Conservation (phyloP, 2,113 vertebrate species). For the Empidonax alnorum region DNA sequence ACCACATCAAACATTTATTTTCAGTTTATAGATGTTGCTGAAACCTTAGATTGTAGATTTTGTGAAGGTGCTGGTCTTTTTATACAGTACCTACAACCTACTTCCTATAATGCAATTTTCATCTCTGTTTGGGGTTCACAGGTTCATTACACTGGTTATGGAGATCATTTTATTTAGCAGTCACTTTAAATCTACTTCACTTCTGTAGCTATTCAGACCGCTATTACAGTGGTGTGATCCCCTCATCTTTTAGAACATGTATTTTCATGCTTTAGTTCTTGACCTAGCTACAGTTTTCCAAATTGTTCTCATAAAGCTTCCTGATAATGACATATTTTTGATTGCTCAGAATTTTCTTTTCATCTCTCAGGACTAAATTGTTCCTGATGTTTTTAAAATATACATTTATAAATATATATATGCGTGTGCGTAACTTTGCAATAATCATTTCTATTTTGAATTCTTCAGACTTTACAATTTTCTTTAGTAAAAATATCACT, state of each 20-base stretch:
- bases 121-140: not conserved
- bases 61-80: not conserved
- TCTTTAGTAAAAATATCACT: not conserved
- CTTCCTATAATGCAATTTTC: not conserved
- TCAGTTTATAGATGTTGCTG: not conserved
- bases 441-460: conserved; percentile 24
- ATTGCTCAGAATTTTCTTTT: not conserved
- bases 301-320: not conserved
- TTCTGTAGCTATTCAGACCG: not conserved
- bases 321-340: not conserved
- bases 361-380: not conserved
- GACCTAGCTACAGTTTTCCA: not conserved
- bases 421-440: not conserved
- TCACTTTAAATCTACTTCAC: not conserved
- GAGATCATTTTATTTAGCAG: not conserved
- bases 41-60: not conserved
- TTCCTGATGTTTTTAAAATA: not conserved
- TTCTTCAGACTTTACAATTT: conserved; percentile 9
- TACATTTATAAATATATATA: conserved; percentile 15
- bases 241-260: not conserved
- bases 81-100: not conserved
- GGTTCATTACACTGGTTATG: not conserved
- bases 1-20: not conserved
- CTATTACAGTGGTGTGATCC: not conserved
- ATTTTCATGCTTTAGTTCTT: not conserved